phyloP scores from a whole-genome alignment of 2,888 invertebrate species.

The Drosophila quasianomalipes region DNA sequence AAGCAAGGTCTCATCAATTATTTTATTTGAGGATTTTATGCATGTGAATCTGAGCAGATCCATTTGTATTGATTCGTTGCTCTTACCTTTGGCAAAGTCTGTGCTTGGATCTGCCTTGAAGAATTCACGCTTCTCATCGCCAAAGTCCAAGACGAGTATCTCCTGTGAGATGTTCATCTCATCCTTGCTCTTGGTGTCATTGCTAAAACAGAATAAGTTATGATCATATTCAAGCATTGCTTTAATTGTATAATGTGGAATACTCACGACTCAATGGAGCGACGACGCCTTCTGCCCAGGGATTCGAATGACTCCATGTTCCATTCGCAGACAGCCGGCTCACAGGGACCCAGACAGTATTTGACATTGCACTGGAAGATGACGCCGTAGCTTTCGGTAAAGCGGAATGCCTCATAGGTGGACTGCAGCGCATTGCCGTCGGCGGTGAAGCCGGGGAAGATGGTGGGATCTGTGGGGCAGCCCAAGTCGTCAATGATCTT shows the following conservation, averaged over 20 bases:
- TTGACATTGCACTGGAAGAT: conserved; percentile 99
- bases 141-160: conserved; percentile 96
- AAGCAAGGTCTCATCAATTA: neutral
- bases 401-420: conserved; percentile 97
- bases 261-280: conserved; percentile 87
- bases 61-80: neutral
- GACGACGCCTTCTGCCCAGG: conserved; percentile 92
- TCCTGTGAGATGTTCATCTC: conserved; percentile 97
- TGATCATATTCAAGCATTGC: neutral
- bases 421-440: conserved; percentile 96
- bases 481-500: conserved; percentile 98
- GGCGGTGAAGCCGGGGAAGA: conserved; percentile 96
- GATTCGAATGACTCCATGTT: conserved; percentile 95
- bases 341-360: conserved; percentile 97
- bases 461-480: conserved; percentile 96
- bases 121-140: conserved; percentile 94
- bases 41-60: neutral
- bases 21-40: neutral
- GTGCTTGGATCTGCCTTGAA: conserved; percentile 91
- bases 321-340: conserved; percentile 96
- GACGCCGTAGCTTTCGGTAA: conserved; percentile 97
- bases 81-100: conserved; percentile 90
- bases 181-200: conserved; percentile 87
- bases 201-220: conserved; percentile 80
- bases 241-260: neutral